Base-by-base conservation (phyloP, 2,797 vertebrate species). In the Periparus ater region DNA sequence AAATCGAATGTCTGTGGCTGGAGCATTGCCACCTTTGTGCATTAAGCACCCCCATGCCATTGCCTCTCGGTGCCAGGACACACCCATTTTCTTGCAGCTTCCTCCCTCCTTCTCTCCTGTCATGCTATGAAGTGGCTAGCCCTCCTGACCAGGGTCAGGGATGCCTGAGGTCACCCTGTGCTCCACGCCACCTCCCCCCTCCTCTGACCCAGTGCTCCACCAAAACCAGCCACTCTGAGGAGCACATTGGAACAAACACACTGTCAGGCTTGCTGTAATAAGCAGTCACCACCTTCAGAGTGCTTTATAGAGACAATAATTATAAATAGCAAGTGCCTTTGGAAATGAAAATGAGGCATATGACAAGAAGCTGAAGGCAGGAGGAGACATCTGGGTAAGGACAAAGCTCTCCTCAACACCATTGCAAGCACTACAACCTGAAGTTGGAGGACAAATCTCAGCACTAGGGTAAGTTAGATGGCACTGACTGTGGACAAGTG, bases 241-340 rank as follows among this genome's bases (percentile, higher is more conserved):
- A 81, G 15, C 20, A 81, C 16, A 48, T 5, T 13, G 23, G 34
- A 85, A 62, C 1, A 25, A 85, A 81, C 16, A 86, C 32, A 25
- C 48, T 84, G 26, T 27, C 48, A 66, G n/a, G 79, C 15, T 91
- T 45, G 38, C 45, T 26, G 34, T 34, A 82, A 57, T 10, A 80
- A 81, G 38, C 54, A 38, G 11, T 38, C 74, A 67, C 55, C 55
- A 70, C 38, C 77, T 88, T 67, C 67, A 50, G 34, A 88, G 53
- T 65, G 84, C 34, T 70, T 91, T 85, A 91, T 73, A 65, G 74
- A 77, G 74, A 51, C 36, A 76, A 16, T 34, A 73, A 90, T 68
- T 75, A 85, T 45, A 94, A 94, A 91, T 29, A 88, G 82, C 32
- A 89, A 68, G 26, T 50, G 61, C 40, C 60, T 58, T 17, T 32